Conservation (phyloP, 2,797 vertebrate genomes). For the Poecilia velifera region DNA sequence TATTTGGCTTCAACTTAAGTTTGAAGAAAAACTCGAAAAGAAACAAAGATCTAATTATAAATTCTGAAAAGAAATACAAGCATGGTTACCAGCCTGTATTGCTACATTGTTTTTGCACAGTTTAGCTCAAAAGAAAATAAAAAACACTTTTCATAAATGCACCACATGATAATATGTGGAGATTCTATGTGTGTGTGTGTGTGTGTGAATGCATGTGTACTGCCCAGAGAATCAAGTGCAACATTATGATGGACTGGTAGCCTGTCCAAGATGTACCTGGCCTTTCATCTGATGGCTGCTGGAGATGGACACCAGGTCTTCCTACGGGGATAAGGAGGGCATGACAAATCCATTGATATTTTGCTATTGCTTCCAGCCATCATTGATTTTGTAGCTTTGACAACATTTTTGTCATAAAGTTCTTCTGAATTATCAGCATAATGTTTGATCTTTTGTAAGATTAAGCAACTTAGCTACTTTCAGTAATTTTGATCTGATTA, state of each 20-base stretch:
- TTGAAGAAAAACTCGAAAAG: not conserved
- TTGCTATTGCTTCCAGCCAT: not conserved
- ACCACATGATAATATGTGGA: not conserved
- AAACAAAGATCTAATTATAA: not conserved
- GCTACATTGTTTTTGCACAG: too few relatives aligned
- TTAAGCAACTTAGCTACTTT: not conserved
- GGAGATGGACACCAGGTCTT: not conserved
- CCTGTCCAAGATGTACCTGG: not conserved
- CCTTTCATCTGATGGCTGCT: not conserved
- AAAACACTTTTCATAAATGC: not conserved
- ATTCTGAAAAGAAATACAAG: not conserved
- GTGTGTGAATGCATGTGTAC: not conserved
- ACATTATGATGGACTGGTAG: too few relatives aligned
- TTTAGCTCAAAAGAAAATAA: not conserved
- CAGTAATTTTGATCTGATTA: not conserved
- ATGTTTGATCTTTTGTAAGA: not conserved
- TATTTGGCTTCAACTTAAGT: not conserved
- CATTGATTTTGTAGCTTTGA: not conserved
- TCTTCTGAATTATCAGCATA: not conserved
- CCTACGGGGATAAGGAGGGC: not conserved
- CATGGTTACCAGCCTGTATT: not conserved
- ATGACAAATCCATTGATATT: not conserved
- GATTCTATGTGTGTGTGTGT: not conserved
- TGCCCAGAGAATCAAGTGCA: not conserved
- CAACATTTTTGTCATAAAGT: not conserved